A percentile compares a stretch with the other conserved stretches of the same genome.
Conservation (phyloP, 1,140 invertebrate species). For the Prorops nasuta region DNA sequence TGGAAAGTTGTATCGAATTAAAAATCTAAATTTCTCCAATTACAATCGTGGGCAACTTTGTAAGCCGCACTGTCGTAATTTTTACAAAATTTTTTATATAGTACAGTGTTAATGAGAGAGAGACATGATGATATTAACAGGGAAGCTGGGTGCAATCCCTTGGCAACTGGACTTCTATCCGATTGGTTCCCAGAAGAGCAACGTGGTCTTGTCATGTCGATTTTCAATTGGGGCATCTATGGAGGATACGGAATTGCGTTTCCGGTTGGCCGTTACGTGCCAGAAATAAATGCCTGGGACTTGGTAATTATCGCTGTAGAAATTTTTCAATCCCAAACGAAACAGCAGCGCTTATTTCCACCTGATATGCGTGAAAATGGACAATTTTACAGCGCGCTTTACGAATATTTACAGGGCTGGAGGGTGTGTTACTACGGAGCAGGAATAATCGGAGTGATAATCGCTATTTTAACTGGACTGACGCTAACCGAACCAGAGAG, state of each 20-base stretch:
- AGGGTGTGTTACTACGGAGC: constrained; percentile 82
- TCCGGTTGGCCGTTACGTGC: constrained; percentile 85
- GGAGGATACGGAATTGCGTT: constrained; percentile 91
- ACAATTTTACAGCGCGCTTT: not conserved
- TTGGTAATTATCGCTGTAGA: constrained; percentile 57
- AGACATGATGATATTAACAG: constrained; percentile 48
- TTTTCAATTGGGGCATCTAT: constrained; percentile 96
- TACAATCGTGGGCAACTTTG: no score
- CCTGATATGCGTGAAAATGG: no score
- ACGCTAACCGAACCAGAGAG: constrained; percentile 78
- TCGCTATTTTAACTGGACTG: constrained; percentile 71
- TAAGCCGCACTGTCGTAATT: no score
- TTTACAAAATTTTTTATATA: not conserved
- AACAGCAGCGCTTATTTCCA: not conserved
- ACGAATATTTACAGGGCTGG: constrained; percentile 69
- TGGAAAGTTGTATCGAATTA: no score
- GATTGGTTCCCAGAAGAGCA: constrained; percentile 82
- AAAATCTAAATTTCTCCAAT: no score
- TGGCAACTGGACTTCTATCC: constrained; percentile 80
- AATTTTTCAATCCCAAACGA: not conserved
- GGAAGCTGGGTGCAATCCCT: constrained; percentile 86
- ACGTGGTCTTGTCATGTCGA: constrained; percentile 83
- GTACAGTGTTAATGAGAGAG: not conserved
- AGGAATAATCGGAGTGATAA: constrained; percentile 76
- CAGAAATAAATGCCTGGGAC: constrained; percentile 72